Evolutionary conservation across 2,113 vertebrate species (phyloP), one percentile per base, ranked within the genome.

Genomic region (Chaenogobius annularis): DNA sequence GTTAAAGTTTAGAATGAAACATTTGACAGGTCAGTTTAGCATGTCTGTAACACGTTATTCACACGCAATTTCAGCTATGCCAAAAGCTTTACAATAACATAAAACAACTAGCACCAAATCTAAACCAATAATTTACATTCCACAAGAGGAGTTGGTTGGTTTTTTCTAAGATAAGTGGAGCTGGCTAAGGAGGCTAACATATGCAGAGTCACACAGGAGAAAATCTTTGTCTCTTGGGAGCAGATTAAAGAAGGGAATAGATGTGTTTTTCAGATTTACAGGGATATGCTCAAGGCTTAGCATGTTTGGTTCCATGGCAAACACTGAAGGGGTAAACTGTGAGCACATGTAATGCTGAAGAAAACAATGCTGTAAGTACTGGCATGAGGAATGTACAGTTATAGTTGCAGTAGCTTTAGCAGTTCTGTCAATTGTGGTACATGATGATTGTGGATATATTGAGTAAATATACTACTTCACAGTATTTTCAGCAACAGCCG

Each of bases 171-270:
- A 73, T 83, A 78, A n/a, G 35, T 61, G 58, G 58, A 20, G 10
- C 61, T 66, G 73, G 71, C 64, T 69, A 69, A 81, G 83, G 68
- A 61, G 75, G 77, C 56, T 85, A 86, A 89, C 66, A 85, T 79
- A 90, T 80, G 83, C 75, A 79, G 68, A 85, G 75, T 70, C 74
- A 86, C 70, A 81, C 61, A 66, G 52, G 46, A 73, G 66, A 73
- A 90, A 91, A 84, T 72, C 83, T 80, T 22, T 15, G 40, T 77
- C 76, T 81, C 74, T 70, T 13, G 63, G 54, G 69, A 82, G 72
- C 19, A 74, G 83, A 87, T 89, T 87, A 90, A 74, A 77, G 63
- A 68, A 81, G 68, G 54, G 54, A 75, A 90, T 72, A 22, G 63
- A 81, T 82, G 72, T 61, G 47, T 80, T 83, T 67, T 68, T 50